Conservation (phyloP, 1,140 invertebrate species). For the Pemphigus obesinymphae region DNA sequence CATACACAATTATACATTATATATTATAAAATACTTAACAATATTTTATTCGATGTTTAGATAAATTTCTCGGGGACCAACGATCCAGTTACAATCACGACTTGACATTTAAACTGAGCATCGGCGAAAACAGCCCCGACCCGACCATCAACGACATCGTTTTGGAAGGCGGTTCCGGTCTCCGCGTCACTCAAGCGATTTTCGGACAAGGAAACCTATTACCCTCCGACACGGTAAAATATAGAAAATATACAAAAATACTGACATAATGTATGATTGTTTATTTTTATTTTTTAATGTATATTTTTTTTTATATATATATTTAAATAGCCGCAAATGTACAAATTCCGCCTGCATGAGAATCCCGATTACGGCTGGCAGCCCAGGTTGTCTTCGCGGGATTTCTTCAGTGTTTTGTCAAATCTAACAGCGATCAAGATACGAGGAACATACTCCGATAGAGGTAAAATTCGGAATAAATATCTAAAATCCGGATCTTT, state of each 20-base stretch:
- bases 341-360: slow-evolving; percentile 82
- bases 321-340: slow-evolving; percentile 64
- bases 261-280: too few species aligned
- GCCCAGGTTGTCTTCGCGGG: slow-evolving; percentile 73
- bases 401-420: slow-evolving; percentile 86
- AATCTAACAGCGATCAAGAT: slow-evolving; percentile 94
- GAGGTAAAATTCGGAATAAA: slow-evolving; percentile 52
- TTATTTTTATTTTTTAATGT: too few species aligned
- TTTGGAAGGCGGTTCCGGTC: slow-evolving; percentile 73
- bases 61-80: slow-evolving; percentile 87
- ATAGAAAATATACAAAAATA: too few species aligned
- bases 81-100: slow-evolving; percentile 90
- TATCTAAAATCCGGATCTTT: neutral
- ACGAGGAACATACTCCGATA: slow-evolving; percentile 78
- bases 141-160: slow-evolving; percentile 79
- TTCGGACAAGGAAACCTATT: slow-evolving; percentile 84
- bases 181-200: slow-evolving; percentile 78
- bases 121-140: slow-evolving; percentile 67
- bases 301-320: too few species aligned
- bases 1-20: too few species aligned
- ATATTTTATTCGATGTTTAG: slow-evolving; percentile 53
- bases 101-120: slow-evolving; percentile 81
- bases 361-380: slow-evolving; percentile 87
- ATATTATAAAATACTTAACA: too few species aligned
- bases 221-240: slow-evolving; percentile 67